These are phyloP conservation scores for Athalia circularis DNA, from an alignment of 2,888 invertebrate species.

Conservation along the genomic window DNA sequence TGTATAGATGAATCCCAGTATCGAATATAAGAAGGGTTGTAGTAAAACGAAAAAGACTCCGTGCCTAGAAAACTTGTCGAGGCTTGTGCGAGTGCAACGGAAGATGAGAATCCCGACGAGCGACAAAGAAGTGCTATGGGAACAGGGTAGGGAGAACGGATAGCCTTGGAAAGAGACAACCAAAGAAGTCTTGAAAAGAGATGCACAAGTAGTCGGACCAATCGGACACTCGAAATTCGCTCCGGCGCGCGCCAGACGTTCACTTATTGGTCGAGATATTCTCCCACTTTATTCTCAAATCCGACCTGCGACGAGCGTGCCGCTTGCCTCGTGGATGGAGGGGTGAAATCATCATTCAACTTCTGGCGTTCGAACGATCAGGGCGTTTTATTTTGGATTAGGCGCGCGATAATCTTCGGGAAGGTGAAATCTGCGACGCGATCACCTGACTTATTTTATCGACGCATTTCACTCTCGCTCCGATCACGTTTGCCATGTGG, in stretches of 20 bases:
- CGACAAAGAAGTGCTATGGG: conserved; percentile 61
- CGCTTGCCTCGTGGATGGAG: conserved; percentile 61
- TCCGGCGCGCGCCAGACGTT: conserved; percentile 70
- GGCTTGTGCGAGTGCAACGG: conserved; percentile 16
- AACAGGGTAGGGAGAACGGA: conserved; percentile 44
- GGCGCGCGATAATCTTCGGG: conserved; percentile 20
- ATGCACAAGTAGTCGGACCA: conserved; percentile 55
- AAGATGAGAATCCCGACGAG: conserved; percentile 46
- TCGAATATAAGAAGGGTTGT: too few relatives aligned
- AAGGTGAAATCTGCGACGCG: conserved; percentile 2
- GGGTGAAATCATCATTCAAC: conserved; percentile 56
- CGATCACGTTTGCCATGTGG: too few relatives aligned
- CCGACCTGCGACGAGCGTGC: conserved; percentile 61
- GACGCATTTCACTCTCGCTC: not conserved
- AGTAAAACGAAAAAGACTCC: too few relatives aligned
- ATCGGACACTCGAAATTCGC: conserved; percentile 66
- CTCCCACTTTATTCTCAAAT: conserved; percentile 53
- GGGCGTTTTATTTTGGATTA: conserved; percentile 30
- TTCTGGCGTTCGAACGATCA: conserved; percentile 51
- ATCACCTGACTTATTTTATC: conserved; percentile 11
- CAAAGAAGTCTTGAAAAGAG: conserved; percentile 47
- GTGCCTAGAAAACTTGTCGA: not conserved
- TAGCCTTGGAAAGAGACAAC: conserved; percentile 70
- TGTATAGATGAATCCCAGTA: too few relatives aligned
- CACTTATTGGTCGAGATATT: conserved; percentile 61